Evolutionary conservation across 2,113 vertebrate genomes (phyloP).

Genomic region (Dasypus novemcinctus): DNA sequence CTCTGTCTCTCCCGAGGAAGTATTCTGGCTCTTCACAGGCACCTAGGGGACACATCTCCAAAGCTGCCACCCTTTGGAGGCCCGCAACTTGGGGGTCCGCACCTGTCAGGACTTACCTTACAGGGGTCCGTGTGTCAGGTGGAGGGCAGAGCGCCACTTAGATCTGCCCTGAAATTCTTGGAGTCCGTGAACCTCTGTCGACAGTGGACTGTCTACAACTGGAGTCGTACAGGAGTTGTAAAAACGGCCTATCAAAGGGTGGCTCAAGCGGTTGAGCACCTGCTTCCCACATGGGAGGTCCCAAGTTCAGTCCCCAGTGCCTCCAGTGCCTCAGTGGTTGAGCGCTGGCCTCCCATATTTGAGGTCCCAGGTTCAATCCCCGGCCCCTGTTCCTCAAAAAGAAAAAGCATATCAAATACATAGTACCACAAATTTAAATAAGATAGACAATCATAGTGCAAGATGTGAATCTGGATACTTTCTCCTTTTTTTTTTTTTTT

Average conservation of each 20-base stretch:
- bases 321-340: too few species aligned
- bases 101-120: too few species aligned
- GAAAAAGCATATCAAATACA: neutral
- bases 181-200: neutral
- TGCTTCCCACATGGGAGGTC: too few species aligned
- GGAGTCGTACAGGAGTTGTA: neutral
- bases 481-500: neutral
- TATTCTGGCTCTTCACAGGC: neutral
- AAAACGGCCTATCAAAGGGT: neutral
- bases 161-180: neutral
- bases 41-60: neutral
- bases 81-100: too few species aligned
- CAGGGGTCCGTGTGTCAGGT: fast-evolving
- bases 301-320: too few species aligned
- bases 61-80: too few species aligned
- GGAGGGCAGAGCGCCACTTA: neutral
- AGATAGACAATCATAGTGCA: neutral
- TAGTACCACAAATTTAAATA: neutral
- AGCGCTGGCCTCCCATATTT: too few species aligned
- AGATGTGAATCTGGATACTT: neutral
- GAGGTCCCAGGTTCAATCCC: too few species aligned
- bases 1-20: too few species aligned
- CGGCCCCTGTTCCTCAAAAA: too few species aligned
- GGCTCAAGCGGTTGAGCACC: neutral
- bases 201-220: neutral